Conservation (phyloP, 1,140 invertebrate species). For the Drosophila murphyi region DNA sequence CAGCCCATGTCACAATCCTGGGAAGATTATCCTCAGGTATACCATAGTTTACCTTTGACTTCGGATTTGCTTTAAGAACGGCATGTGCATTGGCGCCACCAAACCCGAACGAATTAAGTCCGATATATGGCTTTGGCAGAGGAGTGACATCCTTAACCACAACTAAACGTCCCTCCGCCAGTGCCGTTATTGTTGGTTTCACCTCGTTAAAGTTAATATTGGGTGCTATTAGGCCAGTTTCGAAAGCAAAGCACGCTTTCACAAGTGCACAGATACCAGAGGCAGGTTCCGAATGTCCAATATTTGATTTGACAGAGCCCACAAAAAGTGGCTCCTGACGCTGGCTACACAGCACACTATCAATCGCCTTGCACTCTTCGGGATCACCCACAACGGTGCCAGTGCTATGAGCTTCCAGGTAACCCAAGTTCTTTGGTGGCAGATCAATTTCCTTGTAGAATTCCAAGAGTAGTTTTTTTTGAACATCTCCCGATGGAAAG, state of each 20-base stretch:
- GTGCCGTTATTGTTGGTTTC: slow-evolving; percentile 90
- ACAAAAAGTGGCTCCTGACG: slow-evolving; percentile 90
- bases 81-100: slow-evolving; percentile 92
- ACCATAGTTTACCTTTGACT: slow-evolving; percentile 85
- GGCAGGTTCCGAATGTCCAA: slow-evolving; percentile 96
- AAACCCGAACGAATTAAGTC: slow-evolving; percentile 95
- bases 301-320: slow-evolving; percentile 96
- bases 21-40: slow-evolving; percentile 85
- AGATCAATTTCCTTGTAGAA: slow-evolving; percentile 95
- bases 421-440: slow-evolving; percentile 89
- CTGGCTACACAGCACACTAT: slow-evolving; percentile 91
- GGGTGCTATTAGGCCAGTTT: slow-evolving; percentile 90
- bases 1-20: slow-evolving; percentile 86
- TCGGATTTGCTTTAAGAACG: slow-evolving; percentile 87
- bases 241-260: slow-evolving; percentile 92
- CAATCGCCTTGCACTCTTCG: slow-evolving; percentile 94
- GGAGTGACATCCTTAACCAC: slow-evolving; percentile 89
- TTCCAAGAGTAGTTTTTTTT: slow-evolving; percentile 92
- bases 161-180: slow-evolving; percentile 89
- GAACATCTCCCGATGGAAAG: slow-evolving; percentile 93
- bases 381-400: slow-evolving; percentile 92
- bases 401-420: slow-evolving; percentile 97
- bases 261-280: slow-evolving; percentile 94
- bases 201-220: slow-evolving; percentile 92
- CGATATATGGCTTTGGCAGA: slow-evolving; percentile 87